Evolutionary conservation across 2,113 vertebrate species (phyloP).

Genomic region (Lamprotornis superbus): DNA sequence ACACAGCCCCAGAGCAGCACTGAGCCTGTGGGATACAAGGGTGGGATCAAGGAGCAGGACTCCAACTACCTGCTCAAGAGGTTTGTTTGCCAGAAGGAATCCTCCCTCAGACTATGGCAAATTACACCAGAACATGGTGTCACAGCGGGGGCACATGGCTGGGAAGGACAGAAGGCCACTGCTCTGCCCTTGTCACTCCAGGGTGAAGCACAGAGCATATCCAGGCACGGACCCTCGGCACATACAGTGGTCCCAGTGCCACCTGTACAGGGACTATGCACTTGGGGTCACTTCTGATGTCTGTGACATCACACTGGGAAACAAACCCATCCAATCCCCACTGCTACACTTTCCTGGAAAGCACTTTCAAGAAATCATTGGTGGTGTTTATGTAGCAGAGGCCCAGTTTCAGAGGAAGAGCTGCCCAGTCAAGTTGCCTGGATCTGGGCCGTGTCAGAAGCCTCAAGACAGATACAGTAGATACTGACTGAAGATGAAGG

Average conservation of each 20-base stretch:
- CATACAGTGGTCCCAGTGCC: fast-evolving
- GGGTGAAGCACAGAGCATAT: neutral
- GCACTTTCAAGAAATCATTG: neutral
- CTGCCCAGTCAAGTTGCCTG: neutral
- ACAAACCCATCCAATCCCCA: neutral
- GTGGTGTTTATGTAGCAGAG: neutral
- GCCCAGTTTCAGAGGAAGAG: neutral
- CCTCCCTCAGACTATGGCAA: neutral
- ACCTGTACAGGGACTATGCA: neutral
- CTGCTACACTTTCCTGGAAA: neutral
- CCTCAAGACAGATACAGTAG: neutral
- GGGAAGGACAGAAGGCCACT: neutral
- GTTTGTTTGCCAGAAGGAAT: neutral
- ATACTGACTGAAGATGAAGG: neutral
- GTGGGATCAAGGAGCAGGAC: neutral
- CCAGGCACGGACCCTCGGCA: neutral
- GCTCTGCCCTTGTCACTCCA: neutral
- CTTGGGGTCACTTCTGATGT: neutral
- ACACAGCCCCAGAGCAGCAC: neutral
- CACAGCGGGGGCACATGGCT: fast-evolving
- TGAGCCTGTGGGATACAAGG: neutral
- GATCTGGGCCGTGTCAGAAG: neutral
- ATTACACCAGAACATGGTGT: neutral
- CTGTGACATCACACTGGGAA: neutral
- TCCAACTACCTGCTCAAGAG: neutral